Conservation (phyloP, 2,888 invertebrate species). For the Ophioninae sp. region DNA sequence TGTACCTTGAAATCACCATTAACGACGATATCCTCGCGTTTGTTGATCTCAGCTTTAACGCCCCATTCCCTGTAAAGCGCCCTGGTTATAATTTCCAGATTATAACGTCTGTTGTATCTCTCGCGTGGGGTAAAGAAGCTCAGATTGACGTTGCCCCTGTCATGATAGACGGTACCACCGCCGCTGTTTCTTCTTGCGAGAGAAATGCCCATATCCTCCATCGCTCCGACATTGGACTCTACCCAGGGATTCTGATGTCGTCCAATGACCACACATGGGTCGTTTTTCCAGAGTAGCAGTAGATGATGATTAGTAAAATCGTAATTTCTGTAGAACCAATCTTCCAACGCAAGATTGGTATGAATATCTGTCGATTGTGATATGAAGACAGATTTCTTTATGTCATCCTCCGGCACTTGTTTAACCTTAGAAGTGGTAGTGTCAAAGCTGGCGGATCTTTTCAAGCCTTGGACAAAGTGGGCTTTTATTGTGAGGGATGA, state of each 20-base stretch:
- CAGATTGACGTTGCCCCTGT: slow-evolving; percentile 95
- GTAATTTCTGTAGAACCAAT: slow-evolving; percentile 96
- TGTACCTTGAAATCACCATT: slow-evolving; percentile 88
- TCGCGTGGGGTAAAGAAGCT: slow-evolving; percentile 94
- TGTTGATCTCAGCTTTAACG: slow-evolving; percentile 88
- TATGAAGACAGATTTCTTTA: slow-evolving; percentile 93
- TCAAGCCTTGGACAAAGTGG: slow-evolving; percentile 76
- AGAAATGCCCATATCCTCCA: slow-evolving; percentile 86
- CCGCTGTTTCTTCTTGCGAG: slow-evolving; percentile 96
- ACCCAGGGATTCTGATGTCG: slow-evolving; percentile 98
- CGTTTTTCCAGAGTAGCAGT: slow-evolving; percentile 95
- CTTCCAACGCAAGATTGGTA: slow-evolving; percentile 96
- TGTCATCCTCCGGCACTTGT: slow-evolving; percentile 80
- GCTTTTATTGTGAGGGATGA: slow-evolving; percentile 80
- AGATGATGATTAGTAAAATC: slow-evolving; percentile 92
- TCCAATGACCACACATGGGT: slow-evolving; percentile 97
- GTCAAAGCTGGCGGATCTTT: slow-evolving; percentile 68
- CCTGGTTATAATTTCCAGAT: slow-evolving; percentile 92
- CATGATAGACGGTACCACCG: slow-evolving; percentile 98
- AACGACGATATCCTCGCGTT: slow-evolving; percentile 93
- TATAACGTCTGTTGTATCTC: slow-evolving; percentile 92
- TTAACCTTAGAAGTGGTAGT: slow-evolving; percentile 65
- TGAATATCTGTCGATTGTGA: slow-evolving; percentile 95
- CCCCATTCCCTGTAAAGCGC: slow-evolving; percentile 92
- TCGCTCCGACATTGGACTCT: slow-evolving; percentile 90